These are phyloP conservation scores for Plagodis dolabraria DNA, from an alignment of 2,888 invertebrate genomes.

Conservation along the genomic window DNA sequence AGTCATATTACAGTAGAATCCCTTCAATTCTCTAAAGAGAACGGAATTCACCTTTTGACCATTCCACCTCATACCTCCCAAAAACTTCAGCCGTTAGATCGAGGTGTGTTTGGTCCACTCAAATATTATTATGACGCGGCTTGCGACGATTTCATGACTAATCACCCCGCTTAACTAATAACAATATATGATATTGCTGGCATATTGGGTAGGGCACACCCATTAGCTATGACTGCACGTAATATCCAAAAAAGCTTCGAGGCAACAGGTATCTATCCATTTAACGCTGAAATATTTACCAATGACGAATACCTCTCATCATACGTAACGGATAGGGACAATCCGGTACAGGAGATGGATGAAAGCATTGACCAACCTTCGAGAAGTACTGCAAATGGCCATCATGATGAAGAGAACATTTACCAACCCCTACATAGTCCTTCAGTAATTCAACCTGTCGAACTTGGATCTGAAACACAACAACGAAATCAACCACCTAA, in stretches of 20 bases:
- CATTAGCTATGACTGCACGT: conserved; percentile 18
- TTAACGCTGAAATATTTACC: conserved; percentile 21
- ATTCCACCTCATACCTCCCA: conserved; percentile 10
- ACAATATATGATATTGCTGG: conserved; percentile 19
- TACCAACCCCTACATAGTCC: no score
- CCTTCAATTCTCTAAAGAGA: conserved; percentile 10
- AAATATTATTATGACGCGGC: conserved; percentile 9
- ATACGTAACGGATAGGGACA: no score
- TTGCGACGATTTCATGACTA: conserved; percentile 13
- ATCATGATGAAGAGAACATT: no score
- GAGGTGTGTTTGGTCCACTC: conserved; percentile 8
- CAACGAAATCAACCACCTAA: no score
- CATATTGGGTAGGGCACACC: conserved; percentile 27
- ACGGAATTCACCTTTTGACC: conserved; percentile 4
- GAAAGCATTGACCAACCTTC: no score
- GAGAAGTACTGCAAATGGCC: no score
- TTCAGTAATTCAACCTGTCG: no score
- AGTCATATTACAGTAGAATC: conserved; percentile 20
- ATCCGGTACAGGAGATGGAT: no score
- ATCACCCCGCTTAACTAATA: conserved; percentile 13
- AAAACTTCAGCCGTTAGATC: conserved; percentile 10
- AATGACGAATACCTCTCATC: conserved; percentile 20
- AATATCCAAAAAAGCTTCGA: conserved; percentile 25
- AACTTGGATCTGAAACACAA: no score
- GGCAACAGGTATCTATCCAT: conserved; percentile 4